A percentile compares a stretch with the other conserved stretches of the same genome.
These are phyloP conservation scores for Hesperophylax magnus DNA, from an alignment of 1,140 invertebrate genomes.

Conservation along the genomic window DNA sequence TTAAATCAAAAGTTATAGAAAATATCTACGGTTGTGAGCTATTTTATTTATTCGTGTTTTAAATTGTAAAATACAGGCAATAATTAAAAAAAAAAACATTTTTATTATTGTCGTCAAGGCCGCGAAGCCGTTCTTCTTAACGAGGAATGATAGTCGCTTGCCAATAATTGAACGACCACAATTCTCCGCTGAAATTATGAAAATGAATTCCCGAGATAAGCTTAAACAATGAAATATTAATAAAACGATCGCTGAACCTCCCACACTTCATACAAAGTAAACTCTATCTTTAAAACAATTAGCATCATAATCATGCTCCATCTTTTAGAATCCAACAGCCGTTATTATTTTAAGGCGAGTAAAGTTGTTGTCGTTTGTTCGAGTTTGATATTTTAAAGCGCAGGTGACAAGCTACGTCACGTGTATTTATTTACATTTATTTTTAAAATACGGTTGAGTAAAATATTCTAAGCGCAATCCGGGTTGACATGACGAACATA, in stretches of 20 bases:
- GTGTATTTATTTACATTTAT: not conserved
- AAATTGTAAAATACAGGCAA: too few species aligned
- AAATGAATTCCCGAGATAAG: slow-evolving; percentile 16
- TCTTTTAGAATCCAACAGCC: slow-evolving; percentile 21
- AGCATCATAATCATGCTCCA: not conserved
- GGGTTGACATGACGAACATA: not conserved
- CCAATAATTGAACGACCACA: not conserved
- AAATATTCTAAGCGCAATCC: slow-evolving; percentile 5
- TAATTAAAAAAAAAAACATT: too few species aligned
- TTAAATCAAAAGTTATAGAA: too few species aligned
- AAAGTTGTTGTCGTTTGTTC: not conserved
- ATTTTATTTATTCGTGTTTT: too few species aligned
- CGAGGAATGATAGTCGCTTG: too few species aligned
- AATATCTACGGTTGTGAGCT: too few species aligned
- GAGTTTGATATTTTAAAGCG: slow-evolving; percentile 10
- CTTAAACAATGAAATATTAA: not conserved
- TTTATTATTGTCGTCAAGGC: too few species aligned
- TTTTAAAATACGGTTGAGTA: not conserved
- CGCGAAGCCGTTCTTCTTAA: too few species aligned
- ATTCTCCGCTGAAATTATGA: slow-evolving; percentile 11
- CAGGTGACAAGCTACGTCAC: not conserved
- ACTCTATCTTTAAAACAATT: slow-evolving; percentile 19
- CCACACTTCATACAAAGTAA: slow-evolving; percentile 3
- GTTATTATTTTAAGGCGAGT: slow-evolving; percentile 6
- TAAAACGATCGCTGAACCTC: not conserved